Base-by-base conservation (phyloP, 1,140 invertebrate genomes). In the Drosophila athabasca region DNA sequence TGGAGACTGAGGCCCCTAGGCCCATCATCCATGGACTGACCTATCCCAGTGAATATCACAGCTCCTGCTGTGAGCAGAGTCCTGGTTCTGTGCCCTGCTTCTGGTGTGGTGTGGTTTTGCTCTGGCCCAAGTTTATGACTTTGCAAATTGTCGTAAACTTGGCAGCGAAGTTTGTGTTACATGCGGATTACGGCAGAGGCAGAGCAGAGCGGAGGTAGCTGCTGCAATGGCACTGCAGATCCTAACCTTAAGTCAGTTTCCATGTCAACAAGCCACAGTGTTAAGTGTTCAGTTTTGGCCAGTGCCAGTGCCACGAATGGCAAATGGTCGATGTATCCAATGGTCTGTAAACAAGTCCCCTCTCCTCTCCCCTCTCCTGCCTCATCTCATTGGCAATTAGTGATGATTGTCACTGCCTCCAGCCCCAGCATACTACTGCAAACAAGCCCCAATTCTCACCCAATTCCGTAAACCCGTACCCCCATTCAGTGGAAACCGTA, bases 201-300 rank as follows among this genome's bases (percentile, higher is more conserved):
- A 19, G 17, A 19, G 17, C 17, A 19, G 17, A 19, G 17, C 31
- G 31, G 31, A 35, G 9, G 31, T 3, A 35, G 9, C 31, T 39
- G 35, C 35, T 39, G 35, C 35, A 39, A 39, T 39, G 35, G 1
- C 35, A 39, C 3, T 39, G 35, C 35, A 39, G 35, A 39, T 39
- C 35, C 67, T 66, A 77, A 69, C 71, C 68, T 75, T 80, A 81
- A 87, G 82, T 78, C 78, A 75, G 66, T 69, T 83, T 79, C 75
- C 75, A 69, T 83, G 79, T 82, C 79, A 82, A 83, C 79, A 83
- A 58, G 58, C 75, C 79, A 45, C 64, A 75, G 53, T 62, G 59
- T 44, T 51, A 70, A 70, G 64, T 74, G 57, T 55, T 49, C 48
- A 51, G 60, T 45, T 62, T 69, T 73, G 74, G 44, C 45, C 62